phyloP scores from a whole-genome alignment of 1,140 invertebrate species.

The Leptinotarsa texana region DNA sequence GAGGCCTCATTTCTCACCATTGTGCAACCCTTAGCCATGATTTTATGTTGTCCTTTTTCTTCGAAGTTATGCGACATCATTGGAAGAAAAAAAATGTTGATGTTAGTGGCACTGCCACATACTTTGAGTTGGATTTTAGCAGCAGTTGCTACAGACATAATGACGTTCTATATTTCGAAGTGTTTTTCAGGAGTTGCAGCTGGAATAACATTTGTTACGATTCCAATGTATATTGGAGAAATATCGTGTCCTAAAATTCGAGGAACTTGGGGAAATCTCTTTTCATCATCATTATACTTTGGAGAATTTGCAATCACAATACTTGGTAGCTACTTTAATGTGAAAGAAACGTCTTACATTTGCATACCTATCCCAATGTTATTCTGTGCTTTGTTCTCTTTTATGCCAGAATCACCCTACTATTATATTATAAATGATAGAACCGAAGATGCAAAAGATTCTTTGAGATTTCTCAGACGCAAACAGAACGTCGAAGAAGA shows the following conservation, averaged over 20 bases:
- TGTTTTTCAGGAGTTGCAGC: slow-evolving; percentile 35
- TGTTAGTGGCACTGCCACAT: slow-evolving; percentile 34
- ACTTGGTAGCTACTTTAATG: slow-evolving; percentile 39
- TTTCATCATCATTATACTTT: slow-evolving; percentile 58
- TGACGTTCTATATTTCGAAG: slow-evolving; percentile 22
- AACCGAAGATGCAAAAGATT: slow-evolving; percentile 33
- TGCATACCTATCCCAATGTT: slow-evolving; percentile 28
- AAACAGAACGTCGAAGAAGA: slow-evolving; percentile 40
- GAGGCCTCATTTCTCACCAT: slow-evolving; percentile 1
- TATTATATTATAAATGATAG: slow-evolving; percentile 44
- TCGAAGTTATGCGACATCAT: slow-evolving; percentile 33
- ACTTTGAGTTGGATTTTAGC: slow-evolving; percentile 22
- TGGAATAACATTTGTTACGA: slow-evolving; percentile 28
- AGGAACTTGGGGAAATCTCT: slow-evolving; percentile 50
- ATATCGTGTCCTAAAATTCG: slow-evolving; percentile 39
- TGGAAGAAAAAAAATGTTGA: slow-evolving; percentile 36
- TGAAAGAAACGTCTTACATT: slow-evolving; percentile 27
- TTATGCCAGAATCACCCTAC: slow-evolving; percentile 50
- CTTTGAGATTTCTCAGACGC: not conserved
- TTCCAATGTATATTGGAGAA: slow-evolving; percentile 41
- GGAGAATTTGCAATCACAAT: slow-evolving; percentile 59
- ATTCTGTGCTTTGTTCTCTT: slow-evolving; percentile 20
- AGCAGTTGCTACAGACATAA: slow-evolving; percentile 13
- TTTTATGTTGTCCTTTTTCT: not conserved
- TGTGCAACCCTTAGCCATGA: not conserved